Base-by-base conservation (phyloP, 2,888 invertebrate species). In the Eristalis intricaria region DNA sequence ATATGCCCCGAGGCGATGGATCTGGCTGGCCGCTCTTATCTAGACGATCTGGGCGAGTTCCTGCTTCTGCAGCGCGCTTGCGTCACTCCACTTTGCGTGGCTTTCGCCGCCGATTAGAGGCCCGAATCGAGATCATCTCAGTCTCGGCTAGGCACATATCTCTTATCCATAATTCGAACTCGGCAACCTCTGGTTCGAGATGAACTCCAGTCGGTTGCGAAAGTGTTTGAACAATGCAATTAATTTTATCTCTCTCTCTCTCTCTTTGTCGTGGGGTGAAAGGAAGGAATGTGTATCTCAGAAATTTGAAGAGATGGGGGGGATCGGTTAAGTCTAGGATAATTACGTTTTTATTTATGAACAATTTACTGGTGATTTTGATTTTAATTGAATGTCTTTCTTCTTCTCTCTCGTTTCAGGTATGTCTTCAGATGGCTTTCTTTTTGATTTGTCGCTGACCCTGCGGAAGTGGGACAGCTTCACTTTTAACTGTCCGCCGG, bases 101-200 rank as follows among this genome's bases (percentile, higher is more conserved):
- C 79, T 85, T 84, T 77, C 68, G 63, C 75, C 43, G 22, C 43
- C 64, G 69, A 85, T 73, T 64, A 63, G 73, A 73, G 63, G 64
- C 69, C 65, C 61, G 81, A 70, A 86, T 78, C 15, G 74, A 78
- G 78, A 78, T 86, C 86, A 86, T 86, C 82, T 70, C 63, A 69
- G 56, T 10, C 50, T 64, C 11, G 76, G 70, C 78, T 32, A 11
- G 61, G 32, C 32, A 32, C 50, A 64, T 73, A 81, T 64, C 77
- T 68, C 68, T 43, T n/a, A n/a, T 43, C 43, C 43, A 7, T 7
- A n/a, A 43, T n/a, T 43, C 43, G n/a, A 32, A 8, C 32, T 10
- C 32, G 32, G 32, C 32, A 32, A 32, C 32, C 32, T 32, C 32
- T 32, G 29, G 5, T 69, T 63, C 56, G 58, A 19, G 73, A 19